Conservation (phyloP, 2,888 invertebrate genomes). For the Listrodromus nycthemerus region DNA sequence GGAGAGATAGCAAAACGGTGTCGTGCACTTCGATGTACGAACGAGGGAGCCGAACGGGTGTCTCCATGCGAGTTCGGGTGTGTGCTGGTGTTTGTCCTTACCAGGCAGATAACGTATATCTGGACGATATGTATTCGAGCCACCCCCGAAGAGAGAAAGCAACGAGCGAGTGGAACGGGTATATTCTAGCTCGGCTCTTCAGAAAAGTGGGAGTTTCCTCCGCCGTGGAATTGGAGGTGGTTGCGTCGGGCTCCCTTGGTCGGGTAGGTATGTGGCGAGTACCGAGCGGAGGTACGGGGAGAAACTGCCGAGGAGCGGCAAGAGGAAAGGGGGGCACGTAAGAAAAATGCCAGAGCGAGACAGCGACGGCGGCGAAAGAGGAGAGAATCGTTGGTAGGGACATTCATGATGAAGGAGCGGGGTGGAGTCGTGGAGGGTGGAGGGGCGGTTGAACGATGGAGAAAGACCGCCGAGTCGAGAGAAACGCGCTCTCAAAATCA, state of each 20-base stretch:
- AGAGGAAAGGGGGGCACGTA: conserved; percentile 74
- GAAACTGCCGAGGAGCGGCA: conserved; percentile 63
- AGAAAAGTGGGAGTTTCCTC: conserved; percentile 47
- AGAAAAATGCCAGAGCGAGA: conserved; percentile 77
- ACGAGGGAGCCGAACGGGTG: conserved; percentile 13
- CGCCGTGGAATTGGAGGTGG: conserved; percentile 32
- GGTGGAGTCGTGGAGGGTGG: conserved; percentile 23
- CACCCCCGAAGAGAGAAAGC: conserved; percentile 47
- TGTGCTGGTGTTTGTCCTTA: conserved; percentile 54
- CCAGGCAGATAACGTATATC: conserved; percentile 41
- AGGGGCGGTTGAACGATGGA: conserved; percentile 15
- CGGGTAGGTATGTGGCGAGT: conserved; percentile 18
- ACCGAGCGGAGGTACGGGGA: conserved; percentile 55
- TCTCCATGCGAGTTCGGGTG: conserved; percentile 11
- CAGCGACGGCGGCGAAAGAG: conserved; percentile 52
- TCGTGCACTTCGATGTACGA: conserved; percentile 40
- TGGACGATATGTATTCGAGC: conserved; percentile 50
- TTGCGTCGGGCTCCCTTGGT: conserved; percentile 3
- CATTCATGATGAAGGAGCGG: conserved; percentile 7
- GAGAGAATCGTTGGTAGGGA: conserved; percentile 30
- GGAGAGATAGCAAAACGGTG: conserved; percentile 11
- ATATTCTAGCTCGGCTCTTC: conserved; percentile 45
- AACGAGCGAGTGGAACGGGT: conserved; percentile 42
- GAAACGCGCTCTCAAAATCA: conserved; percentile 7
- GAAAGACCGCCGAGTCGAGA: conserved; percentile 2